These are phyloP conservation scores for Autographa gamma DNA, from an alignment of 2,888 invertebrate species.

Conservation along the genomic window DNA sequence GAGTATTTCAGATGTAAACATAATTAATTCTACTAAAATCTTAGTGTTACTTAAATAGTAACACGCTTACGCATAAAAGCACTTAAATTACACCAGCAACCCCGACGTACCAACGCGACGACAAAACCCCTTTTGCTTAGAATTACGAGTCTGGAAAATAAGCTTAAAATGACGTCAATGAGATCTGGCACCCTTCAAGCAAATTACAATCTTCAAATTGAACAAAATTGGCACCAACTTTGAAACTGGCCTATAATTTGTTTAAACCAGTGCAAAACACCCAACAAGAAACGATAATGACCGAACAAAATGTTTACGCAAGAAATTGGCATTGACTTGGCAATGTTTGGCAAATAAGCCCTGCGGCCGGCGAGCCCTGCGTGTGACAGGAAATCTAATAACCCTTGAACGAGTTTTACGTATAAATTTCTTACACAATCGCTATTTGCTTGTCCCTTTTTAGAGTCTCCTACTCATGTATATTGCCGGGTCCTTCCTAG, in stretches of 20 bases:
- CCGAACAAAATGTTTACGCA: constrained; percentile 80
- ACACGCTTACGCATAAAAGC: constrained; percentile 47
- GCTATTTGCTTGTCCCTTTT: constrained; percentile 70
- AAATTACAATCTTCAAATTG: constrained; percentile 59
- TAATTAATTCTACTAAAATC: constrained; percentile 28
- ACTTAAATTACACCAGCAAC: constrained; percentile 53
- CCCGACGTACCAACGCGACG: constrained; percentile 31
- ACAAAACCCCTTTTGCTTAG: constrained; percentile 52
- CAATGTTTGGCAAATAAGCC: constrained; percentile 83
- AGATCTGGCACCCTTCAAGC: constrained; percentile 58
- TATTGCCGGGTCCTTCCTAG: constrained; percentile 45
- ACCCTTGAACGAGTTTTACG: constrained; percentile 79
- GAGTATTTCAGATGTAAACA: not conserved
- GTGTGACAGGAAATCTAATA: constrained; percentile 86
- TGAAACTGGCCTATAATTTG: constrained; percentile 56
- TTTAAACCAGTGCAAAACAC: constrained; percentile 65
- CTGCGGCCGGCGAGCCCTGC: constrained; percentile 74
- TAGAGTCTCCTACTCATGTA: constrained; percentile 60
- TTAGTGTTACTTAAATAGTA: constrained; percentile 26
- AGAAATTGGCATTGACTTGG: constrained; percentile 79
- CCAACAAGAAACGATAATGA: constrained; percentile 78
- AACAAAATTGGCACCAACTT: constrained; percentile 58
- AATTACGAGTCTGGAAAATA: constrained; percentile 58
- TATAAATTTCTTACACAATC: constrained; percentile 78
- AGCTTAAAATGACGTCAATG: constrained; percentile 58